phyloP scores from a whole-genome alignment of 2,797 vertebrate genomes.

The Pipistrellus pipistrellus region DNA sequence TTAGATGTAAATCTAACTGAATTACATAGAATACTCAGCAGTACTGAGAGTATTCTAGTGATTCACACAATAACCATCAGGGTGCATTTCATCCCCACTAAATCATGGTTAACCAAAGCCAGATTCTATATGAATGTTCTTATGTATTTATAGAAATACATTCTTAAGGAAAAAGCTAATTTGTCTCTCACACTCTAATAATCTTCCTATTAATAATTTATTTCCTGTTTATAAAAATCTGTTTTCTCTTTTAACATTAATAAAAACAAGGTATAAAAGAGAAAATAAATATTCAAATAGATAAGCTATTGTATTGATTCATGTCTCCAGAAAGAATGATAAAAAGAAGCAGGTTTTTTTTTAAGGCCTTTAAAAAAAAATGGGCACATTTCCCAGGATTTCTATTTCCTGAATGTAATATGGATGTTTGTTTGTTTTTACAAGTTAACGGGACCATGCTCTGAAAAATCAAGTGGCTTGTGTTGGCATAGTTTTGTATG shows the following conservation, averaged over 20 bases:
- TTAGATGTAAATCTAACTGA: constrained; percentile 11
- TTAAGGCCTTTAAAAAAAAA: neutral
- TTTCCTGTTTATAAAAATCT: constrained; percentile 23
- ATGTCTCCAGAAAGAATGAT: neutral
- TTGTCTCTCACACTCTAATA: neutral
- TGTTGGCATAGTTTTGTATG: neutral
- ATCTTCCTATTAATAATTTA: constrained; percentile 25
- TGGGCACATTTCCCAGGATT: constrained; percentile 21
- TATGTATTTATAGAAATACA: constrained; percentile 16
- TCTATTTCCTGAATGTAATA: constrained; percentile 45
- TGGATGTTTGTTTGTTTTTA: constrained; percentile 60
- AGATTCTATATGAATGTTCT: neutral
- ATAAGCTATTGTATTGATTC: neutral
- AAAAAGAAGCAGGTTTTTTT: neutral
- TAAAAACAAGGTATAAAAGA: constrained; percentile 4
- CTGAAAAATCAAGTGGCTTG: constrained; percentile 47
- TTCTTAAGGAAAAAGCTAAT: constrained; percentile 27
- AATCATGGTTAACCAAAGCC: neutral
- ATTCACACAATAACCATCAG: neutral
- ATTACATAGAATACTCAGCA: constrained; percentile 8
- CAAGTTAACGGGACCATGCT: constrained; percentile 51
- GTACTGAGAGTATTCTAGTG: neutral
- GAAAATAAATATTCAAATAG: constrained; percentile 25
- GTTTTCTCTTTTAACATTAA: neutral
- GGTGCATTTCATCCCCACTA: constrained; percentile 4